Percentiles rank a stretch among this genome's conserved stretches.
Conservation (phyloP, 2,797 vertebrate genomes). For the Notolabrus celidotus region DNA sequence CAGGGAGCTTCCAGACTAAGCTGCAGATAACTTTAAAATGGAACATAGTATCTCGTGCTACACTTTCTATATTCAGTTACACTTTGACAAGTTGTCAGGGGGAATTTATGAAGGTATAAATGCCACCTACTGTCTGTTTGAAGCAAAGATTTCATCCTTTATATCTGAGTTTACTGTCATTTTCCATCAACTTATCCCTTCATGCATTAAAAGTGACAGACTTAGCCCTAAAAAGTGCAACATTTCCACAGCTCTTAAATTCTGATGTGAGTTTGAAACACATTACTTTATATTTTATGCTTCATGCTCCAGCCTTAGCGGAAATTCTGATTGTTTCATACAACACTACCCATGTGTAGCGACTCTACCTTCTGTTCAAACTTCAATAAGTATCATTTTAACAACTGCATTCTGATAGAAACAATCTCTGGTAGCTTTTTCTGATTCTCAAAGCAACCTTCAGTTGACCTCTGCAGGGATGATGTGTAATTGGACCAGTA, state of each 20-base stretch:
- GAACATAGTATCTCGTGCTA: conserved; percentile 12
- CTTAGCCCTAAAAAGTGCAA: background rate
- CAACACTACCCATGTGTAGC: no score
- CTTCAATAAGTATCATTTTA: background rate
- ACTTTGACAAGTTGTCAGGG: conserved; percentile 30
- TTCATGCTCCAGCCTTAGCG: background rate
- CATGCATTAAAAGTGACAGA: conserved; percentile 20
- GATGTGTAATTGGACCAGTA: background rate
- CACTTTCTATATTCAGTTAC: conserved; percentile 33
- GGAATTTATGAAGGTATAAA: conserved; percentile 35
- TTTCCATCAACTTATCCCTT: conserved; percentile 7
- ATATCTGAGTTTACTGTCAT: conserved; percentile 20
- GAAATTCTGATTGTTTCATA: background rate
- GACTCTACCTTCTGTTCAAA: background rate
- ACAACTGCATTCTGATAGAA: background rate
- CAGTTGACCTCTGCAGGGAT: conserved; percentile 13
- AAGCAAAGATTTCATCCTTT: conserved; percentile 24
- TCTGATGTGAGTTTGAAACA: background rate
- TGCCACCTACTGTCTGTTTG: conserved; percentile 21
- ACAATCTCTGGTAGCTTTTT: background rate
- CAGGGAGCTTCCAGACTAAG: conserved; percentile 8
- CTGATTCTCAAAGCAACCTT: conserved; percentile 10
- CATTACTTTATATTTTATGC: no score
- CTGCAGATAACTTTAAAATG: conserved; percentile 12
- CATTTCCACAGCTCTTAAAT: background rate